phyloP scores from a whole-genome alignment of 2,797 vertebrate species.

The Tamandua tetradactyla region DNA sequence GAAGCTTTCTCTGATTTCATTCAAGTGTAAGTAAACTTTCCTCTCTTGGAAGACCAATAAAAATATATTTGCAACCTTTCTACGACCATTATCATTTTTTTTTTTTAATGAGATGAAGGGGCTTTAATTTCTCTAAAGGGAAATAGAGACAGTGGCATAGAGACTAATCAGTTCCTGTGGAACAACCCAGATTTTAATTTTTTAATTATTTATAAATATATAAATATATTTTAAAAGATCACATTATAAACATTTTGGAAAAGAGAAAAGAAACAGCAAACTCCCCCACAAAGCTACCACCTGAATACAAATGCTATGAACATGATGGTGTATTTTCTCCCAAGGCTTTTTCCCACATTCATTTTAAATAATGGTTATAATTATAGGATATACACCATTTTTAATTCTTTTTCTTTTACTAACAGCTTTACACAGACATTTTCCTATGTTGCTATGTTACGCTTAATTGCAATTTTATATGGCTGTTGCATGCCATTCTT shows the following conservation, averaged over 20 bases:
- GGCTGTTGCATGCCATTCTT: slow-evolving; percentile 3
- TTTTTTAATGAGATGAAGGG: neutral
- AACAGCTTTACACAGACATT: neutral
- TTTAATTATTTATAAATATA: neutral
- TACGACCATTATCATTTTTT: neutral
- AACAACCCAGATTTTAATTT: neutral
- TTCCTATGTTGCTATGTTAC: neutral
- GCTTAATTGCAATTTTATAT: slow-evolving; percentile 10
- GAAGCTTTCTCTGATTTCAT: neutral
- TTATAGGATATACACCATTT: neutral
- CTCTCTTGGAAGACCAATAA: neutral
- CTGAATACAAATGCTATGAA: neutral
- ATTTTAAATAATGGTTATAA: neutral
- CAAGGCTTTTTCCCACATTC: neutral
- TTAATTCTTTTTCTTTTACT: neutral
- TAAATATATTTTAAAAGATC: neutral
- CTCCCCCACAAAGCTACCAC: neutral
- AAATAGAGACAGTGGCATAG: neutral
- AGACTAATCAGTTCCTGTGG: neutral
- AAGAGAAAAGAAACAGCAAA: slow-evolving; percentile 19
- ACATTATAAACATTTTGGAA: slow-evolving; percentile 9
- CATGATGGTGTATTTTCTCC: neutral
- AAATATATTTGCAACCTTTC: neutral
- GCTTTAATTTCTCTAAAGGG: neutral
- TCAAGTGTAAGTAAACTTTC: neutral